A percentile compares a stretch with the other conserved stretches of the same genome.
Conservation (phyloP, 2,113 vertebrate genomes). For the Catharus bicknelli region DNA sequence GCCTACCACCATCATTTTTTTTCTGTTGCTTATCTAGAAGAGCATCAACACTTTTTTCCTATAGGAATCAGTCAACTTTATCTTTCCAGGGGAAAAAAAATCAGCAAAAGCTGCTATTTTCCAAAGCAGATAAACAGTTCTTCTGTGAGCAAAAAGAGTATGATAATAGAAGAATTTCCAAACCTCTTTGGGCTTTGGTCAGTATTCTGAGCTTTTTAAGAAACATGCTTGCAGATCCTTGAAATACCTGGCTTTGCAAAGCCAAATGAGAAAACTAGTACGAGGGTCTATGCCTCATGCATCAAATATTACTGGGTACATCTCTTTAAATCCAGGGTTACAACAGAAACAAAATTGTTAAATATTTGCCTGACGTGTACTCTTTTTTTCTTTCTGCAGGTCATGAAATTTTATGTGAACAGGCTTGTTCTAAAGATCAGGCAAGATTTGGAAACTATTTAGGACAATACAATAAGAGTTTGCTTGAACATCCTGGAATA, state of each 20-base stretch:
- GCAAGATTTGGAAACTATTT: not conserved
- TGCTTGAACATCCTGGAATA: not conserved
- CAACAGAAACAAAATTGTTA: not conserved
- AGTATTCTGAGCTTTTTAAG: not conserved
- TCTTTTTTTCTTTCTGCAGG: not conserved
- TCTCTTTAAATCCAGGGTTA: not conserved
- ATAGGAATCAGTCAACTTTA: not conserved
- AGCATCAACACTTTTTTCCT: not conserved
- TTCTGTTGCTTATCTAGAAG: not conserved
- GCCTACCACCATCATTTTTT: not conserved
- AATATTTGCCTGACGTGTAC: not conserved
- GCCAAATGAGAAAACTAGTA: not conserved
- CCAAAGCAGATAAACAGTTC: not conserved
- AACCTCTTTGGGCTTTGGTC: not conserved
- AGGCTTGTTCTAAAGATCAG: not conserved
- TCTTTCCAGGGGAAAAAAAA: not conserved
- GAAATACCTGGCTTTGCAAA: not conserved
- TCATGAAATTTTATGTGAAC: not conserved
- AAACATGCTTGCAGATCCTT: not conserved
- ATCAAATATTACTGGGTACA: not conserved
- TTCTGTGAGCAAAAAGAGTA: not conserved
- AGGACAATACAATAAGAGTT: not conserved
- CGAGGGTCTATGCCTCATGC: not conserved
- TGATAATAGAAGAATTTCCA: not conserved
- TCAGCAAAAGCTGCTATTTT: not conserved